Evolutionary conservation across 2,113 vertebrate species (phyloP).

Genomic region (Marcusenius ussheri): DNA sequence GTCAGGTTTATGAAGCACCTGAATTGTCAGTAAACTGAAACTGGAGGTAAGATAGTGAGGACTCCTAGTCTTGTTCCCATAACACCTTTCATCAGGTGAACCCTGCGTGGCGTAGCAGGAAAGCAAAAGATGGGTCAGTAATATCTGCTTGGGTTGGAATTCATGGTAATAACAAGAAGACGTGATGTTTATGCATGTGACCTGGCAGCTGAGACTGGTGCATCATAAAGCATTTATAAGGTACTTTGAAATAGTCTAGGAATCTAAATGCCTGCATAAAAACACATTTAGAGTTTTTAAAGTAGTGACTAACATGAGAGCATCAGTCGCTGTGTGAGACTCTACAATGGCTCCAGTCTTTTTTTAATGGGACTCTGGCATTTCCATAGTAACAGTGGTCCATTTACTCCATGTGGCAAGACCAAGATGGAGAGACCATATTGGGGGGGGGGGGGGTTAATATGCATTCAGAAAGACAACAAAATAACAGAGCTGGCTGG

Average conservation of each 20-base stretch:
- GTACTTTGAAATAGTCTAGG: slow-evolving; percentile 37
- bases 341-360: not conserved
- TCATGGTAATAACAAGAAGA: not conserved
- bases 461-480: not conserved
- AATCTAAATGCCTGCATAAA: not conserved
- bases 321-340: not conserved
- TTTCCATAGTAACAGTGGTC: slow-evolving; percentile 62
- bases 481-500: slow-evolving; percentile 15
- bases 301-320: not conserved
- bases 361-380: slow-evolving; percentile 44
- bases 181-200: not conserved
- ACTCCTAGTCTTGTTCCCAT: not conserved
- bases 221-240: slow-evolving; percentile 27
- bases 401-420: slow-evolving; percentile 47
- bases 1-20: not conserved
- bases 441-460: slow-evolving; percentile 13
- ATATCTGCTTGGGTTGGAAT: not conserved
- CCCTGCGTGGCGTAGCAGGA: not conserved
- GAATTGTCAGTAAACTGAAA: not conserved
- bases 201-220: not conserved
- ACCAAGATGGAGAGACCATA: slow-evolving; percentile 13
- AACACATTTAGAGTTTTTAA: not conserved
- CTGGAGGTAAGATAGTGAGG: not conserved
- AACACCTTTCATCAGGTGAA: not conserved
- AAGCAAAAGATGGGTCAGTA: not conserved